These are phyloP conservation scores for Apodemus agrarius DNA, from an alignment of 2,797 vertebrate species.

Conservation along the genomic window DNA sequence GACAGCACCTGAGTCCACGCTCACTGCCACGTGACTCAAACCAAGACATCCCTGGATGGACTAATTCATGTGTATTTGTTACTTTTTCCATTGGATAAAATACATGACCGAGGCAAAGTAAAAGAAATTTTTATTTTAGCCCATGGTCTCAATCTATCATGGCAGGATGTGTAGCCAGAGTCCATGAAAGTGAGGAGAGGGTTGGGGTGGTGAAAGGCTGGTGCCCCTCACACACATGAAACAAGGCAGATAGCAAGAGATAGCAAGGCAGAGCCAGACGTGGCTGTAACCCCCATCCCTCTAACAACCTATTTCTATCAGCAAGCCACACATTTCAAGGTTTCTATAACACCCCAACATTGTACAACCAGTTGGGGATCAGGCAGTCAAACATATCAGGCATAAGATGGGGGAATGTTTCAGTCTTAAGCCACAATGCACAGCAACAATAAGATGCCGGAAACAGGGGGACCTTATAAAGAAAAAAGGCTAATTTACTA, in stretches of 20 bases:
- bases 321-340: not conserved
- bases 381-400: not conserved
- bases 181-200: too few species aligned
- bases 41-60: not conserved
- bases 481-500: not conserved
- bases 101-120: not conserved
- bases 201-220: not conserved
- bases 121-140: not conserved
- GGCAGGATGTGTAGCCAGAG: not conserved
- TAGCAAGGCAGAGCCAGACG: not conserved
- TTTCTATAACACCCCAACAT: not conserved
- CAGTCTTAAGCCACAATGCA: not conserved
- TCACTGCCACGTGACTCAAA: fast-evolving
- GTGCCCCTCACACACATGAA: not conserved
- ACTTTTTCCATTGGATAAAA: not conserved
- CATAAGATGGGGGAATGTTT: not conserved
- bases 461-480: not conserved
- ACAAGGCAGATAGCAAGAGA: too few species aligned
- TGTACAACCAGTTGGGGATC: not conserved
- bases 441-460: not conserved
- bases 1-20: not conserved
- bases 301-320: not conserved
- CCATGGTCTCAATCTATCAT: not conserved
- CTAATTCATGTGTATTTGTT: not conserved
- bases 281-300: not conserved